A percentile compares a stretch with the other conserved stretches of the same genome.
phyloP scores from a whole-genome alignment of 2,888 invertebrate genomes.

The Nymphalis c-album region DNA sequence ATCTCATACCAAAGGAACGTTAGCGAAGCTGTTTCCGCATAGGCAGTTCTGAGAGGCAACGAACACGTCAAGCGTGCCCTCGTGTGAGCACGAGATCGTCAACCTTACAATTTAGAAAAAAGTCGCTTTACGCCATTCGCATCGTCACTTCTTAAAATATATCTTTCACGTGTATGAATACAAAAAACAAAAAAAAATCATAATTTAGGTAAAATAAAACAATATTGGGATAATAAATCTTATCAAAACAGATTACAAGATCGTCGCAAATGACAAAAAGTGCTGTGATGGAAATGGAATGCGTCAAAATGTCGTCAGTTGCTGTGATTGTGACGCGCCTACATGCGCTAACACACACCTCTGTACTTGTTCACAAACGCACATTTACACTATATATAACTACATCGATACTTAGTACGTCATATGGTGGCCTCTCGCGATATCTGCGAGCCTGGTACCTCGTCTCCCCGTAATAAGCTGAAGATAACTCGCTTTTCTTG shows the following conservation, averaged over 20 bases:
- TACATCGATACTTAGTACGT: slow-evolving; percentile 65
- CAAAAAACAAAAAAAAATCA: slow-evolving; percentile 8
- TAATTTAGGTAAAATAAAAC: slow-evolving; percentile 2
- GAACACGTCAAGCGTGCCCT: slow-evolving; percentile 70
- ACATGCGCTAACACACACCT: slow-evolving; percentile 67
- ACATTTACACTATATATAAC: slow-evolving; percentile 45
- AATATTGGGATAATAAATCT: slow-evolving; percentile 20
- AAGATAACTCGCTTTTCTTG: slow-evolving; percentile 78
- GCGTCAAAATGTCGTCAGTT: slow-evolving; percentile 54
- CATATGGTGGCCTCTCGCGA: slow-evolving; percentile 66
- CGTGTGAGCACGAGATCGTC: slow-evolving; percentile 77
- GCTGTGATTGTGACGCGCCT: slow-evolving; percentile 63
- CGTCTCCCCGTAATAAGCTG: slow-evolving; percentile 79
- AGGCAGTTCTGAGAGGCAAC: slow-evolving; percentile 72
- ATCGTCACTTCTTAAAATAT: slow-evolving; percentile 28
- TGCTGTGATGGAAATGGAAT: slow-evolving; percentile 44
- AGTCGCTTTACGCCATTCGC: slow-evolving; percentile 58
- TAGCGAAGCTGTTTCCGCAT: slow-evolving; percentile 80
- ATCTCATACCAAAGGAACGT: slow-evolving; percentile 77
- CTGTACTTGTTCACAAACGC: slow-evolving; percentile 48
- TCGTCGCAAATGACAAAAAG: slow-evolving; percentile 36
- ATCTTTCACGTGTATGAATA: slow-evolving; percentile 11
- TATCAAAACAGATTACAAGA: slow-evolving; percentile 30
- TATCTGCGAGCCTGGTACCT: slow-evolving; percentile 74
- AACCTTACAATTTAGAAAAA: slow-evolving; percentile 80